phyloP scores from a whole-genome alignment of 2,888 invertebrate genomes.

The Coleophora flavipennella region DNA sequence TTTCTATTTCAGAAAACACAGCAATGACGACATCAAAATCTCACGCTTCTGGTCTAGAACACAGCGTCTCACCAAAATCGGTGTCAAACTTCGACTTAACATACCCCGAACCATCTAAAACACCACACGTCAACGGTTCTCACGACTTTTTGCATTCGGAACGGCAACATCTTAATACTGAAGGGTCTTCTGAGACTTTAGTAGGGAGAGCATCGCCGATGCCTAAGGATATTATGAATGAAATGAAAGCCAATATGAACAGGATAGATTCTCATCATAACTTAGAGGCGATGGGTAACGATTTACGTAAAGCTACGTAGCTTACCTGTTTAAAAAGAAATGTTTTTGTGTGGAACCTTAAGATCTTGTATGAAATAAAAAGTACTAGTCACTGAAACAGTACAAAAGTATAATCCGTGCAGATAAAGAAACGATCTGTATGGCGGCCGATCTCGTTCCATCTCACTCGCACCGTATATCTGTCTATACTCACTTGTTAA shows the following conservation, averaged over 20 bases:
- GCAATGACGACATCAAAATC: constrained; percentile 38
- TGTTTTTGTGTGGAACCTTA: too few species aligned
- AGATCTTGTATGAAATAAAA: too few species aligned
- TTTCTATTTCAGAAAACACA: constrained; percentile 29
- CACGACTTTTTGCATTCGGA: constrained; percentile 46
- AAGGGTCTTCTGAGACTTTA: constrained; percentile 29
- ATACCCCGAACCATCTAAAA: constrained; percentile 19
- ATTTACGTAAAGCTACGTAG: too few species aligned
- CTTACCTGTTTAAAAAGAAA: too few species aligned
- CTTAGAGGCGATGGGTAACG: too few species aligned
- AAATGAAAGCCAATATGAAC: constrained; percentile 63
- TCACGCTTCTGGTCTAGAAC: constrained; percentile 42
- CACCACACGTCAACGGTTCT: constrained; percentile 40
- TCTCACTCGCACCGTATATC: too few species aligned
- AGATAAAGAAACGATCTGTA: too few species aligned
- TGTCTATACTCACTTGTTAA: too few species aligned
- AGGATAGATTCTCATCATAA: constrained; percentile 64
- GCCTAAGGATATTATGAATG: constrained; percentile 30
- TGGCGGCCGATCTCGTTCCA: too few species aligned
- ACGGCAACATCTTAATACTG: constrained; percentile 28
- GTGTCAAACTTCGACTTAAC: constrained; percentile 46
- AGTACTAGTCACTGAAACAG: too few species aligned
- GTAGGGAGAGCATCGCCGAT: constrained; percentile 22
- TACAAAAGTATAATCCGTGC: too few species aligned
- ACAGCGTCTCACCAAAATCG: constrained; percentile 26